These are phyloP conservation scores for Callipepla californica DNA, from an alignment of 2,113 vertebrate species.

Conservation along the genomic window DNA sequence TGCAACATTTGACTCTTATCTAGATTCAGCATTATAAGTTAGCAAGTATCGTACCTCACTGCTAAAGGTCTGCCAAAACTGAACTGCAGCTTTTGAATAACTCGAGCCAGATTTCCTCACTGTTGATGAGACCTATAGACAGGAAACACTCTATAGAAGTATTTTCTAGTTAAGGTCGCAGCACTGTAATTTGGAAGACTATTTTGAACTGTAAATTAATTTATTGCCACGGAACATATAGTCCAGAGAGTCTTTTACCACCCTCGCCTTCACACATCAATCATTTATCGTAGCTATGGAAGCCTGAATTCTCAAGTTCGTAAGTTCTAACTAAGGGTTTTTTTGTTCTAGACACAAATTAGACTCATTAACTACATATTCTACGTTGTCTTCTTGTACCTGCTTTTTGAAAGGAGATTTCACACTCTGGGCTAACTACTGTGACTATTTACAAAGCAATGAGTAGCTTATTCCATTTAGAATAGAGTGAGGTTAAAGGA, in stretches of 20 bases:
- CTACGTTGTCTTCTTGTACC: background rate
- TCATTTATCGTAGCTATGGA: background rate
- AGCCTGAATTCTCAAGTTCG: background rate
- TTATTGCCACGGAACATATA: background rate
- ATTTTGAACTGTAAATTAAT: background rate
- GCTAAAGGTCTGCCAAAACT: background rate
- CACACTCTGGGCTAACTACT: background rate
- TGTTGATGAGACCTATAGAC: background rate
- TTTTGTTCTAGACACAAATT: background rate
- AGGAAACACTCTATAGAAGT: background rate
- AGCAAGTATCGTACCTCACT: background rate
- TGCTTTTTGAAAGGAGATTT: background rate
- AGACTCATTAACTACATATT: background rate
- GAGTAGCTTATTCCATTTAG: background rate
- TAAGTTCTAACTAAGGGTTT: background rate
- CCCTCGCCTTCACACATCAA: background rate
- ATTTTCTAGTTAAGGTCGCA: background rate
- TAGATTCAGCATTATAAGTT: background rate
- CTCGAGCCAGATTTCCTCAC: background rate
- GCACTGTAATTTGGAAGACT: background rate
- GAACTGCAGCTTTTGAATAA: background rate
- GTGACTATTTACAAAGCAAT: background rate
- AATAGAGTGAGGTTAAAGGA: background rate
- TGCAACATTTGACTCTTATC: background rate
- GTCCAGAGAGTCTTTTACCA: background rate